Base-by-base conservation (phyloP, 2,888 invertebrate species). In the Archips crataeganus region DNA sequence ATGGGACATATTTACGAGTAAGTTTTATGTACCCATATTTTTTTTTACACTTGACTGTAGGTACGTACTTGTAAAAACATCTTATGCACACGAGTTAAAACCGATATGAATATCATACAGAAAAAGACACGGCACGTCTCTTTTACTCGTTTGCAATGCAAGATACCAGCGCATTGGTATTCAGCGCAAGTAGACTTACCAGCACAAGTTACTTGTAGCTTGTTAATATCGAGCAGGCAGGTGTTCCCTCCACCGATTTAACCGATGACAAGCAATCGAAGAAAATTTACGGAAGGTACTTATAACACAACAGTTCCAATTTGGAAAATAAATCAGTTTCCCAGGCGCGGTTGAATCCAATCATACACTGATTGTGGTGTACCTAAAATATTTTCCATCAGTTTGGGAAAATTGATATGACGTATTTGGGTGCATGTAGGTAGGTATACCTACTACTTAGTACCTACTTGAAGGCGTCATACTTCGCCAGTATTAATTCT, bases 321-420 rank as follows among this genome's bases (percentile, higher is more conserved):
- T 79, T 76, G 78, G 75, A 81, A 69, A 79, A 82, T 82, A 82
- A 83, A 81, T 82, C 78, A 81, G 76, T 79, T 79, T 79, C 71
- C 71, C 77, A 71, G 65, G 73, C 71, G 68, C 74, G 74, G 74
- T 75, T 78, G 77, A 78, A 78, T 78, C 75, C 77, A 79, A 84
- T 81, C 78, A 79, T 75, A 77, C 74, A 71, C 74, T 69, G 64
- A 69, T 69, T 73, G 73, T 77, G 76, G 77, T 76, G 77, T 66
- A 74, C 75, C 74, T 77, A 78, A 78, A 79, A 80, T 79, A 77
- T 79, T 76, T 79, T 76, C 75, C 75, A 75, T 67, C 51, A 71
- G 57, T 71, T 75, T 67, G 66, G 73, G 74, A 62, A 75, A 68
- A 70, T 74, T 67, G 79, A 64, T 75, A 61, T 65, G 51, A 65